Conservation (phyloP, 2,888 invertebrate genomes). For the Epinotia bilunana region DNA sequence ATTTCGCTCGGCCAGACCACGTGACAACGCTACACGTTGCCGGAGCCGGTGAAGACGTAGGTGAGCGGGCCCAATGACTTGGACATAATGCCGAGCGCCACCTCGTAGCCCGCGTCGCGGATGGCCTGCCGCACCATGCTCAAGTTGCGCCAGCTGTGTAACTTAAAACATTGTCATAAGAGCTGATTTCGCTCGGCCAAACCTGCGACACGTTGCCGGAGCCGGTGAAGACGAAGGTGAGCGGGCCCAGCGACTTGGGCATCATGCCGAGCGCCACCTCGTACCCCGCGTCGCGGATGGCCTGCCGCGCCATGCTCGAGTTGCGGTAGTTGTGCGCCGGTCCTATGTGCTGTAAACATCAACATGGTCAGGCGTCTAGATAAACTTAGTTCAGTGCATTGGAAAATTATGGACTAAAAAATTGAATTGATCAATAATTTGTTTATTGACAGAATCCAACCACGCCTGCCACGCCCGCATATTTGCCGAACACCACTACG, state of each 20-base stretch:
- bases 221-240: slow-evolving; percentile 99
- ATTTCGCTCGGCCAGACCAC: slow-evolving; percentile 80
- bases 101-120: slow-evolving; percentile 99
- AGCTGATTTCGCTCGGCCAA: slow-evolving; percentile 20
- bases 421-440: too few relatives aligned
- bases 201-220: slow-evolving; percentile 98
- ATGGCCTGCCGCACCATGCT: slow-evolving; percentile 99
- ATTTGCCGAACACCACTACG: too few relatives aligned
- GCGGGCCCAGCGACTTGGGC: slow-evolving; percentile 98
- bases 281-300: slow-evolving; percentile 99
- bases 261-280: slow-evolving; percentile 98
- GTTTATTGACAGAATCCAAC: too few relatives aligned
- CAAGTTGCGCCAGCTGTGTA: slow-evolving; percentile 98
- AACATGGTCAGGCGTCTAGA: background rate
- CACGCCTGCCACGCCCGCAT: too few relatives aligned
- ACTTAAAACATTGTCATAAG: background rate
- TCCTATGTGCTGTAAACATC: slow-evolving; percentile 92
- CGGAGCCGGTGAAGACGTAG: slow-evolving; percentile 99
- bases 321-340: slow-evolving; percentile 99
- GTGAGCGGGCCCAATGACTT: slow-evolving; percentile 98
- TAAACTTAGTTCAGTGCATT: too few relatives aligned
- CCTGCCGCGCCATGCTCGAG: slow-evolving; percentile 98
- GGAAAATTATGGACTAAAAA: too few relatives aligned
- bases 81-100: slow-evolving; percentile 97
- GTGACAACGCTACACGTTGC: slow-evolving; percentile 98